phyloP scores from a whole-genome alignment of 2,797 vertebrate genomes.

The Sebastes variabilis region DNA sequence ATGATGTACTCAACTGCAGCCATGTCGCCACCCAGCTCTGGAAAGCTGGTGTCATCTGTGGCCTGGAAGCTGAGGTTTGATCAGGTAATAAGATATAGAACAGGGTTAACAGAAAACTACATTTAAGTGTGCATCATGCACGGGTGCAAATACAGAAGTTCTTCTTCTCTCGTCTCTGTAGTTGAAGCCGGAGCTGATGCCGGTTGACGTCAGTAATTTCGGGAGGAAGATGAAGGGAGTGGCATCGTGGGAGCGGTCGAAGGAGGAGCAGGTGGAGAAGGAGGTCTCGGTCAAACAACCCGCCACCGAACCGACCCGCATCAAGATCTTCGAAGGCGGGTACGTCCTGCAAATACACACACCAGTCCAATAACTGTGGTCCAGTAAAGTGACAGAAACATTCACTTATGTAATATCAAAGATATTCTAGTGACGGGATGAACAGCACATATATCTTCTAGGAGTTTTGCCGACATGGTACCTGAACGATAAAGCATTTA shows the following conservation, averaged over 20 bases:
- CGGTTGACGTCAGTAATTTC: slow-evolving; percentile 88
- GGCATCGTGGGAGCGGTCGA: slow-evolving; percentile 91
- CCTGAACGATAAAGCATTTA: not conserved
- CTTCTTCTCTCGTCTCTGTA: slow-evolving; percentile 54
- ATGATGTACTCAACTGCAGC: slow-evolving; percentile 89
- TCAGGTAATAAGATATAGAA: slow-evolving; percentile 83
- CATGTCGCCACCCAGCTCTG: slow-evolving; percentile 89
- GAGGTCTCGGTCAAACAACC: slow-evolving; percentile 87
- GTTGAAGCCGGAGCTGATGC: slow-evolving; percentile 94
- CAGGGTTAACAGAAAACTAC: not conserved
- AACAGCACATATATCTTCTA: not conserved
- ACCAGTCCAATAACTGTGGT: too few species aligned
- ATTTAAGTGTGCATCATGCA: not conserved
- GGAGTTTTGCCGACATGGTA: not conserved
- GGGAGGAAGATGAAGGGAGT: slow-evolving; percentile 94
- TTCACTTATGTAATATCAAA: not conserved
- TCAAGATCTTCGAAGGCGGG: slow-evolving; percentile 99
- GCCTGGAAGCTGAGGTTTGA: slow-evolving; percentile 93
- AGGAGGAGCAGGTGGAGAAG: slow-evolving; percentile 94
- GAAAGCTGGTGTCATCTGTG: slow-evolving; percentile 94
- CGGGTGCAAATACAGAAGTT: not conserved
- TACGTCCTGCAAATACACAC: slow-evolving; percentile 64
- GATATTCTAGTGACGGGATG: not conserved
- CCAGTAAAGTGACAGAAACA: not conserved
- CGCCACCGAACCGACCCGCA: slow-evolving; percentile 90